Conservation (phyloP, 2,888 invertebrate species). For the Polylopha cassiicola region DNA sequence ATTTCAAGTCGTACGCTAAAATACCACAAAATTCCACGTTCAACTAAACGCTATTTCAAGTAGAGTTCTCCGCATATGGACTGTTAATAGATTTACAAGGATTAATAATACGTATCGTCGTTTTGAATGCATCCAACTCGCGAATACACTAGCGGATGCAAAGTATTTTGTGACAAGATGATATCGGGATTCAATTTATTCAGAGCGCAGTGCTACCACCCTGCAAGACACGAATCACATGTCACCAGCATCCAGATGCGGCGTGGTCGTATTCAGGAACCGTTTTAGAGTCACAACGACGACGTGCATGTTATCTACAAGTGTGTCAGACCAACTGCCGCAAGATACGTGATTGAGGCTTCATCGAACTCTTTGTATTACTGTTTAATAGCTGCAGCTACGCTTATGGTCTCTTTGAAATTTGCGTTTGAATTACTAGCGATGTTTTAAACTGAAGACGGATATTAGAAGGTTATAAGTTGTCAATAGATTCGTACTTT, state of each 20-base stretch:
- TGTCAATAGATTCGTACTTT: too few relatives aligned
- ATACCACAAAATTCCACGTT: too few relatives aligned
- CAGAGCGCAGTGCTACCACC: constrained; percentile 20
- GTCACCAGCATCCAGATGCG: constrained; percentile 27
- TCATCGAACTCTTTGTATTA: constrained; percentile 13
- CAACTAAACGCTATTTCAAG: too few relatives aligned
- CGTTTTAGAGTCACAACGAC: constrained; percentile 20
- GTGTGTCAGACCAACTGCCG: constrained; percentile 12
- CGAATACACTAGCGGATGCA: constrained; percentile 2
- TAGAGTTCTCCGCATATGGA: too few relatives aligned
- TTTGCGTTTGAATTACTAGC: too few relatives aligned
- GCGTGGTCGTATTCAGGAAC: constrained; percentile 19
- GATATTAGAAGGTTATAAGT: too few relatives aligned
- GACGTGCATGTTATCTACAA: constrained; percentile 13
- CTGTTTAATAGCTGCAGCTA: too few relatives aligned
- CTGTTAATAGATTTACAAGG: too few relatives aligned
- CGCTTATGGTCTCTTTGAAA: too few relatives aligned
- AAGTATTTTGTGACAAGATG: constrained; percentile 22
- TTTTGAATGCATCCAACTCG: neutral
- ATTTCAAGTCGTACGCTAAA: too few relatives aligned
- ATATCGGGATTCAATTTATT: constrained; percentile 33
- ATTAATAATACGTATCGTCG: too few relatives aligned
- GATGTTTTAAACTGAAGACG: too few relatives aligned
- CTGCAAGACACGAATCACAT: constrained; percentile 20
- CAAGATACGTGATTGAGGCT: constrained; percentile 6